Conservation (phyloP, 1,140 invertebrate genomes). For the Ceratitis capitata region DNA sequence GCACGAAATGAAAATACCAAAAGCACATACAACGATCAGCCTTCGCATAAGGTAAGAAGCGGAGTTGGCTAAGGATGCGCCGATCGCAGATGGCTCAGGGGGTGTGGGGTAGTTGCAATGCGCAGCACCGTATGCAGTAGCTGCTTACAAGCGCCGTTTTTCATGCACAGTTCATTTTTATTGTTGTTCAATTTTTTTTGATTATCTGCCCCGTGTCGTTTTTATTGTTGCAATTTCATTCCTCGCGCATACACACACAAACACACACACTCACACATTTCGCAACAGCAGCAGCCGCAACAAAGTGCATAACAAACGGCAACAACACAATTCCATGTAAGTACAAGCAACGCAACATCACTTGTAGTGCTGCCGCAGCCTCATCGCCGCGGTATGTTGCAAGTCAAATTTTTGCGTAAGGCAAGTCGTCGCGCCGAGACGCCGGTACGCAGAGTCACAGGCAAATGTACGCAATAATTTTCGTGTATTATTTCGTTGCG, state of each 20-base stretch:
- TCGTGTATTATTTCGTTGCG: conserved; percentile 40
- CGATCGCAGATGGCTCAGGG: too few relatives aligned
- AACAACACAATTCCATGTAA: conserved; percentile 26
- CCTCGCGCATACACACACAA: too few relatives aligned
- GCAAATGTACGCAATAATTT: conserved; percentile 39
- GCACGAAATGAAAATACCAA: conserved; percentile 22
- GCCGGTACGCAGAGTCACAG: neutral
- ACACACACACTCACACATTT: too few relatives aligned
- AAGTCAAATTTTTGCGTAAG: neutral
- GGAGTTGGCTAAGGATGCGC: too few relatives aligned
- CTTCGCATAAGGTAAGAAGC: too few relatives aligned
- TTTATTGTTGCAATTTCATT: conserved; percentile 29
- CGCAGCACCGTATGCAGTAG: conserved; percentile 1
- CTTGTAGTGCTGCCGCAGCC: neutral
- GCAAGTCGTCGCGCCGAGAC: neutral
- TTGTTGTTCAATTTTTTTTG: conserved; percentile 22
- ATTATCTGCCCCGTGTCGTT: conserved; percentile 6
- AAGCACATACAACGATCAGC: neutral
- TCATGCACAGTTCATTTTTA: conserved; percentile 11
- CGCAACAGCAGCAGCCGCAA: neutral
- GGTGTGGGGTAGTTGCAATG: neutral
- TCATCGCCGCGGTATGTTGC: neutral
- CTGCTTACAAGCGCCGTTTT: conserved; percentile 27
- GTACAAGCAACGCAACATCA: conserved; percentile 28
- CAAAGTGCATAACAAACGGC: neutral